Percentiles rank a stretch among this genome's conserved stretches.
Evolutionary conservation across 2,113 vertebrate genomes (phyloP).

Genomic region (Pedetes capensis): DNA sequence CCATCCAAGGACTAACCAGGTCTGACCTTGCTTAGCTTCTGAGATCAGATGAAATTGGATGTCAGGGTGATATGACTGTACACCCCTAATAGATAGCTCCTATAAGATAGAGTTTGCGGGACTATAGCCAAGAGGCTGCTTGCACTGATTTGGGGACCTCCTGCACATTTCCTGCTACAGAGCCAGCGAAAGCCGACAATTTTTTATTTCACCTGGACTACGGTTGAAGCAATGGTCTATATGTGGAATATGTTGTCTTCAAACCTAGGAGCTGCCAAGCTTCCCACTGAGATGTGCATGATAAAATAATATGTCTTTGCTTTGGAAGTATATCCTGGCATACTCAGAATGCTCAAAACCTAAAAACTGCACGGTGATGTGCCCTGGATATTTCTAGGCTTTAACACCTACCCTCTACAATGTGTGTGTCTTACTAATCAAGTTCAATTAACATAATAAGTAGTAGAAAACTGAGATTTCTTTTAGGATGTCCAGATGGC

Average conservation of each 20-base stretch:
- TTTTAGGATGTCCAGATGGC: background rate
- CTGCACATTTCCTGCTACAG: background rate
- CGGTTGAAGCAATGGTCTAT: background rate
- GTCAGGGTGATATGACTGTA: no score
- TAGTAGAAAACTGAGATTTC: background rate
- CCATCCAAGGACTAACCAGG: no score
- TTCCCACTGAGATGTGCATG: background rate
- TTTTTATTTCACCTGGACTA: background rate
- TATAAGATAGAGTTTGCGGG: background rate
- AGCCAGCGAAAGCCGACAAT: background rate
- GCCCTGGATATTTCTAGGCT: background rate
- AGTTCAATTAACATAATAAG: no score
- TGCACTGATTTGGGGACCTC: background rate
- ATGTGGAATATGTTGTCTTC: background rate
- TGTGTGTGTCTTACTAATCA: background rate
- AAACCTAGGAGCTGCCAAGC: background rate
- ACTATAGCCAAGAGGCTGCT: no score
- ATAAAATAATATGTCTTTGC: background rate
- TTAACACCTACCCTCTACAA: background rate
- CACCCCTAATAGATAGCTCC: no score
- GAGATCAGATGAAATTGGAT: no score
- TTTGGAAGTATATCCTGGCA: background rate
- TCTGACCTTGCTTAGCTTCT: no score
- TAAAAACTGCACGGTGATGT: background rate
- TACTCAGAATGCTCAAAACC: rapidly evolving